A percentile compares a stretch with the other conserved stretches of the same genome.
Conservation (phyloP, 1,140 invertebrate genomes). For the Drosophila virilis region DNA sequence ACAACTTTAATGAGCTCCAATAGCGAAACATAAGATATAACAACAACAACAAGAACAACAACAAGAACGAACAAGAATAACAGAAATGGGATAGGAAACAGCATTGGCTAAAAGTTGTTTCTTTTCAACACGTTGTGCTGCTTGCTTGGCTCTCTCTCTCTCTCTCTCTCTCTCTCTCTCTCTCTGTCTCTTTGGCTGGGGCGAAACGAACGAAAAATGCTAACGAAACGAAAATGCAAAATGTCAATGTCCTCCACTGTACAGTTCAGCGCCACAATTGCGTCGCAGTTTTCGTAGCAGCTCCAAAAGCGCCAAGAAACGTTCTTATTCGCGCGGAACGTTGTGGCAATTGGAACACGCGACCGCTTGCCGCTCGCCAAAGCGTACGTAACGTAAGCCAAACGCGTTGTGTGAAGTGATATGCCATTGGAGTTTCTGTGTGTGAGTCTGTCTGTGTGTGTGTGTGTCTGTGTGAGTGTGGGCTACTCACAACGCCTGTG, state of each 20-base stretch:
- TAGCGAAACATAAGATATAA: slow-evolving; percentile 40
- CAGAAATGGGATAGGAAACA: slow-evolving; percentile 22
- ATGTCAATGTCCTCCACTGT: slow-evolving; percentile 84
- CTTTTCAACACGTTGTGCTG: slow-evolving; percentile 43
- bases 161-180: too few relatives aligned
- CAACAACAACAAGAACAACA: slow-evolving; percentile 18
- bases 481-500: neutral
- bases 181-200: neutral
- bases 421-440: slow-evolving; percentile 28
- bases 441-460: neutral
- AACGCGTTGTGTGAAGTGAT: slow-evolving; percentile 21
- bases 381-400: slow-evolving; percentile 56
- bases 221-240: slow-evolving; percentile 84
- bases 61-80: slow-evolving; percentile 2
- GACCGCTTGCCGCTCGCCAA: slow-evolving; percentile 45
- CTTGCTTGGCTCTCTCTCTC: slow-evolving; percentile 28
- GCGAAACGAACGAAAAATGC: slow-evolving; percentile 76
- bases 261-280: slow-evolving; percentile 80
- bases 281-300: slow-evolving; percentile 78
- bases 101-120: slow-evolving; percentile 49
- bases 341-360: slow-evolving; percentile 53
- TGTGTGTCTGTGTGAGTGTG: neutral
- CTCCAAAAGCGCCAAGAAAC: slow-evolving; percentile 57
- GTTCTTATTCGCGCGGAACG: slow-evolving; percentile 59
- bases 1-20: slow-evolving; percentile 73